These are phyloP conservation scores for Theristicus caerulescens DNA, from an alignment of 2,113 vertebrate genomes.

Conservation along the genomic window DNA sequence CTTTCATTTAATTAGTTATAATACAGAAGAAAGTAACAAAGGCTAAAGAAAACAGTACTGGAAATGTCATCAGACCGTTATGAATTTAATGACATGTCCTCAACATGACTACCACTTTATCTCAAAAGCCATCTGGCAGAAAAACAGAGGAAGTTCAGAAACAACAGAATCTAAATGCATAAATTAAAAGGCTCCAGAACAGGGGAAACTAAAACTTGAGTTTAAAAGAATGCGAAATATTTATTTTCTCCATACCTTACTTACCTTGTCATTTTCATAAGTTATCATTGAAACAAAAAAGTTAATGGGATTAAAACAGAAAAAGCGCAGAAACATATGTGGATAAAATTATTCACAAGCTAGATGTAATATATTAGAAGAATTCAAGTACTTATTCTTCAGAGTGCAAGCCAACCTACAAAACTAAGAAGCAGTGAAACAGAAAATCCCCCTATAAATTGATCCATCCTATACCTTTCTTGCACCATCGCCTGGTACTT, in stretches of 20 bases:
- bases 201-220: not conserved
- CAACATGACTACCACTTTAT: not conserved
- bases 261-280: not conserved
- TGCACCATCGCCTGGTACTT: no score
- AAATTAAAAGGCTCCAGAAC: not conserved
- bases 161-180: not conserved
- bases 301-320: not conserved
- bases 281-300: not conserved
- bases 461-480: not conserved
- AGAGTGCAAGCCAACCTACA: not conserved
- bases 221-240: not conserved
- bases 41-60: not conserved
- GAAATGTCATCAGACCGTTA: not conserved
- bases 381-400: not conserved
- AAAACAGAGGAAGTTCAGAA: not conserved
- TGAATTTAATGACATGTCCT: not conserved
- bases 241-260: not conserved
- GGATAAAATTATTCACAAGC: not conserved
- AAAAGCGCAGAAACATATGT: not conserved
- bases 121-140: not conserved
- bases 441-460: not conserved
- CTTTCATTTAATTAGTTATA: not conserved
- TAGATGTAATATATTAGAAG: not conserved
- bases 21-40: not conserved
- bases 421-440: not conserved